Conservation (phyloP, 2,113 vertebrate species). For the Elephas maximus region DNA sequence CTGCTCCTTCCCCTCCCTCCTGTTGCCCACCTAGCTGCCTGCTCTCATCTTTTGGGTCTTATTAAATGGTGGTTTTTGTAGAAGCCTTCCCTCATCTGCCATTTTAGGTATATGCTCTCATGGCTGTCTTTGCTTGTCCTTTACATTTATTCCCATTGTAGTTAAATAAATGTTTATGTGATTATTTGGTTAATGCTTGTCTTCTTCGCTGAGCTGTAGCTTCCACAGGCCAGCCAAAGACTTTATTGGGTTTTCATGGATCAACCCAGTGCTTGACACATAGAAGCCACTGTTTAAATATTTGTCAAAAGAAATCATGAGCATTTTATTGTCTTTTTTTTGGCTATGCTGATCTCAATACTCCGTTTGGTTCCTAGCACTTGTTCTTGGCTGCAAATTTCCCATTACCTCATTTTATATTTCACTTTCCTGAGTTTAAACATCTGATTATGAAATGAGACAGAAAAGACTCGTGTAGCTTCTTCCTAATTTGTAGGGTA, state of each 20-base stretch:
- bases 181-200: background rate
- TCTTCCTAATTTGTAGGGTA: slow-evolving; percentile 1
- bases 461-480: background rate
- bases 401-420: background rate
- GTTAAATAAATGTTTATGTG: background rate
- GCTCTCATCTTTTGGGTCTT: background rate
- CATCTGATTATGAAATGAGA: background rate
- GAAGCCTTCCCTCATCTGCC: background rate
- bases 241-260: background rate
- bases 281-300: background rate
- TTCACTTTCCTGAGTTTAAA: slow-evolving; percentile 22
- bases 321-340: background rate
- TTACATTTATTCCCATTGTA: background rate
- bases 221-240: background rate
- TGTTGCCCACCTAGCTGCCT: background rate
- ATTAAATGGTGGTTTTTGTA: background rate
- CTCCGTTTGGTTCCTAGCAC: background rate
- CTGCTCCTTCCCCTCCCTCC: background rate
- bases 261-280: background rate
- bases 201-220: background rate
- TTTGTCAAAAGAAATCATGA: background rate
- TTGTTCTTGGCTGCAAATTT: background rate
- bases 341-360: background rate
- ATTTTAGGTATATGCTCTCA: background rate
- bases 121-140: background rate